Evolutionary conservation across 2,113 vertebrate species (phyloP).

Genomic region (Brachirus orientalis): DNA sequence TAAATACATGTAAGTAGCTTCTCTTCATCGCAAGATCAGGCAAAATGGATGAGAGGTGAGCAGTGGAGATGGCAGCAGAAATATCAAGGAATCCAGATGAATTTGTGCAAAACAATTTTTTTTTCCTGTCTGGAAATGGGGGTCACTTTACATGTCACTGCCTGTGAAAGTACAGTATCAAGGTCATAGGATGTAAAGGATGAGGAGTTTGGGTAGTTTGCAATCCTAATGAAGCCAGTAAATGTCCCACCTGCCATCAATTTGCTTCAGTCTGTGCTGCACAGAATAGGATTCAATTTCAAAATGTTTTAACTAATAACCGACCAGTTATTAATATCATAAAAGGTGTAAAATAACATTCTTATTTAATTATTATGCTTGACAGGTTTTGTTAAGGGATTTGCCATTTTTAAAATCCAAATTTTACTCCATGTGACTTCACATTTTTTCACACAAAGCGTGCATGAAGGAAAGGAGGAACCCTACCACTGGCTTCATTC

Average conservation of each 20-base stretch:
- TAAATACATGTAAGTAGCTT: slow-evolving; percentile 45
- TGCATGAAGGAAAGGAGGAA: slow-evolving; percentile 1
- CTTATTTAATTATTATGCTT: no score
- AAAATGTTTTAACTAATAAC: no score
- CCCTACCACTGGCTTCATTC: slow-evolving; percentile 13
- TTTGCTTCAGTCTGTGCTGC: no score
- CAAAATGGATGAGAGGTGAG: slow-evolving; percentile 49
- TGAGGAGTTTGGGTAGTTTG: background rate
- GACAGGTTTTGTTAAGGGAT: background rate
- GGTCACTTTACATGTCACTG: slow-evolving; percentile 21
- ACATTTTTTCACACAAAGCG: slow-evolving; percentile 6
- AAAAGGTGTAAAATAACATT: no score
- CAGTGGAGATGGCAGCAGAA: slow-evolving; percentile 3
- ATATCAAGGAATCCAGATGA: background rate
- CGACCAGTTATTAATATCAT: background rate
- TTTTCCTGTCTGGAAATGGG: slow-evolving; percentile 38
- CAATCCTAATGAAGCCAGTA: no score
- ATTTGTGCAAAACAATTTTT: no score
- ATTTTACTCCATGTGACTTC: background rate
- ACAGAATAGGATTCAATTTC: no score
- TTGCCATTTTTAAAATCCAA: background rate
- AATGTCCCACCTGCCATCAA: no score
- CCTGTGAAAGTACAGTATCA: slow-evolving; percentile 34
- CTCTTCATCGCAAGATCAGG: no score
- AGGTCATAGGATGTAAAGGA: slow-evolving; percentile 42